Conservation (phyloP, 2,113 vertebrate genomes). For the Fulica atra region DNA sequence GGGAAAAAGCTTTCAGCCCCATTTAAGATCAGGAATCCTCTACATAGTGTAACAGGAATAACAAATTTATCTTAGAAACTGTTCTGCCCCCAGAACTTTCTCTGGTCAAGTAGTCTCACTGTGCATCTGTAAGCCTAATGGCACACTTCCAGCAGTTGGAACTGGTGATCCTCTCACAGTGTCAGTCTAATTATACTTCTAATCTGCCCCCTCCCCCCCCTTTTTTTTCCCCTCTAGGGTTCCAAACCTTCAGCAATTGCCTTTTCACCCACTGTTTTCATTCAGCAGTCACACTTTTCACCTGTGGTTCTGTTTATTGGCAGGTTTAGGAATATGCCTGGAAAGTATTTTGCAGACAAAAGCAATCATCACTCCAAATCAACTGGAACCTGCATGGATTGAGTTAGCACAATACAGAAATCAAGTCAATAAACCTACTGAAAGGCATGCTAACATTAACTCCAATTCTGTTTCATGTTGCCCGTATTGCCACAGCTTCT, state of each 20-base stretch:
- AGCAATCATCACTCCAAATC: background rate
- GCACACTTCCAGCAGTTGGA: background rate
- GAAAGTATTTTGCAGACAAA: background rate
- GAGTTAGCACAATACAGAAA: background rate
- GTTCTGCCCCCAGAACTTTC: background rate
- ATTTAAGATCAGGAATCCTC: background rate
- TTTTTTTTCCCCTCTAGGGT: background rate
- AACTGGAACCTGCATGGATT: background rate
- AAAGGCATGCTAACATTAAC: background rate
- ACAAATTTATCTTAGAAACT: background rate
- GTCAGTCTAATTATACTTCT: background rate
- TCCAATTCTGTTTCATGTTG: background rate
- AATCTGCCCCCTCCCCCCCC: background rate
- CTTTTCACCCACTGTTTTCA: background rate
- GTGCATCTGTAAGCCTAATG: background rate
- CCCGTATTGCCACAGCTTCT: background rate
- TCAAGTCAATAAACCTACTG: background rate
- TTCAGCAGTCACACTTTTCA: background rate
- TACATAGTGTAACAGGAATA: background rate
- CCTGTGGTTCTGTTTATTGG: background rate
- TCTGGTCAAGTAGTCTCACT: accelerated
- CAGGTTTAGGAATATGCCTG: background rate
- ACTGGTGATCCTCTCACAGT: background rate
- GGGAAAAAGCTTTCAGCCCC: background rate
- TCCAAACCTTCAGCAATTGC: background rate